Evolutionary conservation across 2,888 invertebrate genomes (phyloP), one percentile per base, ranked within the genome.

Genomic region (Hyles lineata): DNA sequence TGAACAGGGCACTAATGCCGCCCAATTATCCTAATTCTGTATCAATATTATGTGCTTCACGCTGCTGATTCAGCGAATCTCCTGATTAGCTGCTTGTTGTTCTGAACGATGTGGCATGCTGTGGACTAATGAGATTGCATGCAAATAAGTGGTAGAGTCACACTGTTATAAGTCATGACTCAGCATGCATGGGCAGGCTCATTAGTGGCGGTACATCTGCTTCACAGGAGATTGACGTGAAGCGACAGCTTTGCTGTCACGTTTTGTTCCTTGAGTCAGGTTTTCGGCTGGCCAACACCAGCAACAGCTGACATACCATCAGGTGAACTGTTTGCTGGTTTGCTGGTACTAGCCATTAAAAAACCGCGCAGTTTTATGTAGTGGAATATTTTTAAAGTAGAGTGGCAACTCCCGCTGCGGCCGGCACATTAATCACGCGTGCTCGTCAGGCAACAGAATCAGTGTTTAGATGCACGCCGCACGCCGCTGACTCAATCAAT

Each of bases 381-480:
- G 21, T 43, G 43, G 23, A 67, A 67, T 67, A 7, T 32, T 9
- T 5, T 6, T 7, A n/a, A 5, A 32, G 0, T 43, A 67, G 5
- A 15, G 2, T 67, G 67, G 67, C 67, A 67, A 67, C 67, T 23
- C 67, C 9, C n/a, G 0, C 9, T 0, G 43, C 19, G 23, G 67
- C 50, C 43, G 7, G 67, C 23, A 67, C 67, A 67, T 67, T 67
- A 50, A 67, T 67, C 67, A 67, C 23, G 50, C 67, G 67, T 17
- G 43, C 50, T 43, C 73, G 80, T 73, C 79, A 75, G 78, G 75
- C 77, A 69, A 79, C 80, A 82, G 82, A 84, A 85, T 85, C 83
- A 81, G 85, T 83, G 85, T 85, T 55, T n/a, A 84, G 85, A 83
- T 82, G 83, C 83, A 79, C 75, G 76, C 79, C 75, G 58, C 60